phyloP scores from a whole-genome alignment of 2,888 invertebrate genomes.

The Acrobeloides nanus region DNA sequence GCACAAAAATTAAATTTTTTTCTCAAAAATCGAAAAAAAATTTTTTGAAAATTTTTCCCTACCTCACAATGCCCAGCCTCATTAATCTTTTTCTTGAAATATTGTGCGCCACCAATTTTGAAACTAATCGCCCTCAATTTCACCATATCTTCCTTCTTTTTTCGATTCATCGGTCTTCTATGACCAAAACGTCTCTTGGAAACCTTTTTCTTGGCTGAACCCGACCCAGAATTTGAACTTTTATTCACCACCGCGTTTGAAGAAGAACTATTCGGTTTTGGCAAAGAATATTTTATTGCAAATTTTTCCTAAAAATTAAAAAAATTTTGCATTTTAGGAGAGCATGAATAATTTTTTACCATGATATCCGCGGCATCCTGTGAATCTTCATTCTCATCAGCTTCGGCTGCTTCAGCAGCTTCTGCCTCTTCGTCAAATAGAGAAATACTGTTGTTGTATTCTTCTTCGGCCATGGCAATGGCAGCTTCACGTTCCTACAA shows the following conservation, averaged over 20 bases:
- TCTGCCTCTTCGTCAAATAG: no score
- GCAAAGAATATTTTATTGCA: background rate
- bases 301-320: no score
- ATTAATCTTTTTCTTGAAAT: slow-evolving; percentile 45
- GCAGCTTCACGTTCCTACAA: no score
- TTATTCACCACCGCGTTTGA: background rate
- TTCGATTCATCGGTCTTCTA: slow-evolving; percentile 27
- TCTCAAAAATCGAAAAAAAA: background rate
- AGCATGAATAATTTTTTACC: no score
- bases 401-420: no score
- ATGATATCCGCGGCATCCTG: no score
- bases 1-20: background rate
- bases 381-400: no score
- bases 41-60: background rate
- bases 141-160: slow-evolving; percentile 35
- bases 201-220: background rate
- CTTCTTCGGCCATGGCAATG: no score
- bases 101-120: slow-evolving; percentile 46
- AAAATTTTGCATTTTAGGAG: no score
- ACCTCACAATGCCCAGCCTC: slow-evolving; percentile 41
- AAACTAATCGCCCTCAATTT: slow-evolving; percentile 37
- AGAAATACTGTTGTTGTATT: no score
- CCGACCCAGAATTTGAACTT: no score
- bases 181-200: slow-evolving; percentile 30
- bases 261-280: background rate